Evolutionary conservation across 2,888 invertebrate genomes (phyloP), one percentile per base, ranked within the genome.

Genomic region (Rotaria macrura): DNA sequence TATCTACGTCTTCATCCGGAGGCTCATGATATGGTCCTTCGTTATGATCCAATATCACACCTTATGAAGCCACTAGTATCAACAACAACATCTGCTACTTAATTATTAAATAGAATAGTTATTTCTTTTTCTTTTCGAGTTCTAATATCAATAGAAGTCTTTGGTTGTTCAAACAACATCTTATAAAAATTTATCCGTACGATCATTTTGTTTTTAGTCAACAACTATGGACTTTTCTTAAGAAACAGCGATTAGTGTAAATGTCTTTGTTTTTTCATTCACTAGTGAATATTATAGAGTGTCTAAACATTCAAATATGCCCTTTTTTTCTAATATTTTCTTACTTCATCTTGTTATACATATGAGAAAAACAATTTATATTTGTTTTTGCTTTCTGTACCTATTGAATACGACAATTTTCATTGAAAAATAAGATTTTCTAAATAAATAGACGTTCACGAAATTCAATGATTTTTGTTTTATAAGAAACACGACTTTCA

Each of bases 1-100:
- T 90, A 89, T 87, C 84, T 89, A 55, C 83, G 87, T 52, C 88
- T 89, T 7, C 89, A 90, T 86, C 90, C 90, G 2, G 89, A 89
- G 23, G 87, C 88, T 25, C 87, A 87, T 0, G 87, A 87, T 43
- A 29, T 85, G 29, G 85, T 88, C 25, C 87, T 89, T 23, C 88
- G 89, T 83, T 88, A 88, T 87, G 89, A 89, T 86, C 88, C 88
- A 4, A 87, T 87, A 14, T 87, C 88, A 85, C 87, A 88, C 84
- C 85, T 89, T 43, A 34, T 17, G 17, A 79, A 79, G 43, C 34
- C 17, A 20, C 72, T 20, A 7, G 20, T 23, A 38, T 6, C 43
- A 79, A 20, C 74, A 9, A 79, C 74, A 9, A 79, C 43, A 12
- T 14, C 14, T 65, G 34, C 29, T 65, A 29, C 29, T 65, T 65